Evolutionary conservation across 2,797 vertebrate genomes (phyloP).

Genomic region (Jordanella pulchra): DNA sequence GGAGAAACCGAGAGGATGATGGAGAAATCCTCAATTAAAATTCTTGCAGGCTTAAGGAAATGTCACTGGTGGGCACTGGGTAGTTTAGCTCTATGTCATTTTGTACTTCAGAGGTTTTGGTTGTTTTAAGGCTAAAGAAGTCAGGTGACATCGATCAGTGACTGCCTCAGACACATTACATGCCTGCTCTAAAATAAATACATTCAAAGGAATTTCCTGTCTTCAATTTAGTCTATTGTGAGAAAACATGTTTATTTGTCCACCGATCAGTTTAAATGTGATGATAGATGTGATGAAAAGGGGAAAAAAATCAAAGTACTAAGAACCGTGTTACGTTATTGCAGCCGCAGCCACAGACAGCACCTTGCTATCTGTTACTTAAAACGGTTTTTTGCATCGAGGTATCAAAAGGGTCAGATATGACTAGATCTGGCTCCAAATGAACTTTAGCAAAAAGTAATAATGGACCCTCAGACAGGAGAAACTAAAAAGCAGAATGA

Average conservation of each 20-base stretch:
- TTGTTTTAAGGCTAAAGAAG: not conserved
- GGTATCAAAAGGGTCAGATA: not conserved
- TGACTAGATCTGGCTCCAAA: not conserved
- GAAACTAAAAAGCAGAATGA: not conserved
- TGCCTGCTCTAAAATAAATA: not conserved
- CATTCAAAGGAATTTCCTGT: not conserved
- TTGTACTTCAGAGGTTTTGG: not conserved
- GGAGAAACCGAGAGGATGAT: constrained; percentile 12
- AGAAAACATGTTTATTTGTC: not conserved
- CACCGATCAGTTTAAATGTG: not conserved
- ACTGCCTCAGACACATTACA: not conserved
- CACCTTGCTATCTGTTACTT: not conserved
- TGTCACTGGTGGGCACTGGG: constrained; percentile 1
- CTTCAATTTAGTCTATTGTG: not conserved
- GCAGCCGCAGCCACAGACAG: not conserved
- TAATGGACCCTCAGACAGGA: not conserved
- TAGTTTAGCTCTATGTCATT: not conserved
- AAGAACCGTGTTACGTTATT: constrained; percentile 22
- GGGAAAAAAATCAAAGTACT: no score
- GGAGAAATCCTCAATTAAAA: constrained; percentile 4
- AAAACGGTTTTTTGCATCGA: not conserved
- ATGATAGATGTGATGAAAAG: no score
- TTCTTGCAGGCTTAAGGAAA: constrained; percentile 39
- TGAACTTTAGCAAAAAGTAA: not conserved
- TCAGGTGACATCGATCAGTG: not conserved